Base-by-base conservation (phyloP, 1,140 invertebrate genomes). In the Stenopsyche tienmushanensis region DNA sequence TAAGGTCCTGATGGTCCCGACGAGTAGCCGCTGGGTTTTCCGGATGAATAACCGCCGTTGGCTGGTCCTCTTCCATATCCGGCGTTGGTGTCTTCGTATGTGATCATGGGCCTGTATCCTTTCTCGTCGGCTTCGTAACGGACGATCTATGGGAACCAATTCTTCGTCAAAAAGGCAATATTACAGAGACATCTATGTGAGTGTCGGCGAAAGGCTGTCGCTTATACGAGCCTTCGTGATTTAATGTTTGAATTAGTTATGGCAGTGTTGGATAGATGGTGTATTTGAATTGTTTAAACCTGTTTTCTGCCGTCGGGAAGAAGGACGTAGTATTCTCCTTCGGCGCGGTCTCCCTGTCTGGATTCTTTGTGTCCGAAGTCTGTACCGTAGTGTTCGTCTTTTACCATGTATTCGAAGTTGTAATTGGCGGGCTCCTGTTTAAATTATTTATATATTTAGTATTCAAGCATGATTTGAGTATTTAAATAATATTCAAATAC, bases 51-150 rank as follows among this genome's bases (percentile, higher is more conserved):
- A 62, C 65, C 65, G 21, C 62, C 62, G 55, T 59, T 64, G 23
- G 60, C 45, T 26, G 60, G 62, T 42, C 68, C 68, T 55, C 68
- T 63, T 41, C 76, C 77, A 53, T 77, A 78, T 47, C 57, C 57
- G 13, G 9, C 17, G 24, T 82, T 83, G 2, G 82, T 79, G 65
- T 87, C 84, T 72, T 88, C 86, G 71, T 90, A 89, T 21, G 84
- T 84, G 72, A 93, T 88, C 69, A 83, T 86, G 1, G 90, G 89
- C 71, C 87, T 87, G 79, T 89, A 93, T n/a, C 90, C 91, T 49
- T 87, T 81, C 67, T 84, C 82, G 68, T 91, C 88, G 10, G 89
- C 90, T 72, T 86, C 85, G 74, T 93, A 93, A 68, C 88, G 85
- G 0, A 93, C 90, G 53, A 87, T 83, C 80, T 85, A 79, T 9